These are phyloP conservation scores for Dermochelys coriacea DNA, from an alignment of 2,797 vertebrate species.

Conservation along the genomic window DNA sequence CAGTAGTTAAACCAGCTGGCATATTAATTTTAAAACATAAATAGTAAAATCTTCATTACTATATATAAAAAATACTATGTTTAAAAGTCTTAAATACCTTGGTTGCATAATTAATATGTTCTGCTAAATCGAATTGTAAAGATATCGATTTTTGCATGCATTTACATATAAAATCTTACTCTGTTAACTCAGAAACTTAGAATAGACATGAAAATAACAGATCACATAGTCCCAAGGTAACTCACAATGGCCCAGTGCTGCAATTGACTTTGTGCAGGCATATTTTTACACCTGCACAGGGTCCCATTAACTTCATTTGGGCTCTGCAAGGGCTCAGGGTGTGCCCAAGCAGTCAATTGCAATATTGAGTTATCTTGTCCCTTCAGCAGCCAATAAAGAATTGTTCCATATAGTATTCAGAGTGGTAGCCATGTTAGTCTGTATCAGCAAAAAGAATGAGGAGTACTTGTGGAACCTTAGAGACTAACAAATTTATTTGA, in stretches of 20 bases:
- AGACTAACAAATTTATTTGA: too few species aligned
- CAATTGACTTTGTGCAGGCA: not conserved
- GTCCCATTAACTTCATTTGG: not conserved
- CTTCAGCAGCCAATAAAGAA: not conserved
- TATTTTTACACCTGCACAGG: not conserved
- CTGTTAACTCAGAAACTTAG: not conserved
- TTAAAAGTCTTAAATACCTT: constrained; percentile 43
- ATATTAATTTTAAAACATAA: constrained; percentile 25
- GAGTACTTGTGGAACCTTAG: too few species aligned
- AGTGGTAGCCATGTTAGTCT: too few species aligned
- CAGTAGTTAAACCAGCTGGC: constrained; percentile 46
- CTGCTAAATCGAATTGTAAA: not conserved
- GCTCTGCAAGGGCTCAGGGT: not conserved
- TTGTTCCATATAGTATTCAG: not conserved
- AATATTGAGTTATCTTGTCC: not conserved
- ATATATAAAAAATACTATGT: constrained; percentile 22
- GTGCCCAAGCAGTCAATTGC: not conserved
- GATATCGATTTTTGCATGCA: not conserved
- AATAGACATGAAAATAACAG: not conserved
- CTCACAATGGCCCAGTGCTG: not conserved
- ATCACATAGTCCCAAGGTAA: not conserved
- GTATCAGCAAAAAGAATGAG: too few species aligned
- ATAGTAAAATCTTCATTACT: constrained; percentile 42
- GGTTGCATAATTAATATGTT: constrained; percentile 28
- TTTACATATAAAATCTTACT: not conserved